These are phyloP conservation scores for Opisthocomus hoazin DNA, from an alignment of 2,113 vertebrate genomes.

Conservation along the genomic window DNA sequence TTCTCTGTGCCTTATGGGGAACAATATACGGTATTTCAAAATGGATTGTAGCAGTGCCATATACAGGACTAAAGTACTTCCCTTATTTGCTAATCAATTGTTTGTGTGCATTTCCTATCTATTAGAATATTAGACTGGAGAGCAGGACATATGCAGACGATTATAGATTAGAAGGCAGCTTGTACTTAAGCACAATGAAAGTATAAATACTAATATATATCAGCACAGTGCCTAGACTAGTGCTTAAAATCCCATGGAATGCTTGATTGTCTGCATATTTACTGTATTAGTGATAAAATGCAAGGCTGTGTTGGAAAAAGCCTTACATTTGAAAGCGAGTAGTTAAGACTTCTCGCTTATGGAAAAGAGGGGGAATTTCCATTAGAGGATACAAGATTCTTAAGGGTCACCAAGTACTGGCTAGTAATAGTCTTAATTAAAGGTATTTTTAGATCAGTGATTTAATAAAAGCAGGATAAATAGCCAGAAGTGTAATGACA, in stretches of 20 bases:
- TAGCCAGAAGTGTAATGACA: not conserved
- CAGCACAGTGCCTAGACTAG: not conserved
- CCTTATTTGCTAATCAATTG: not conserved
- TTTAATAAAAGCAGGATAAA: not conserved
- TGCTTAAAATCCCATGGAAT: not conserved
- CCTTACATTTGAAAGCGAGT: not conserved
- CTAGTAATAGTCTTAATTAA: not conserved
- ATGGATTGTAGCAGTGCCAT: not conserved
- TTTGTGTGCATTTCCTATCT: not conserved
- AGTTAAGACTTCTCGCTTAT: not conserved
- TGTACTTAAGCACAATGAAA: not conserved
- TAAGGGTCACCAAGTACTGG: not conserved
- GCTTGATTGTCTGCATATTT: not conserved
- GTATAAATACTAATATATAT: not conserved
- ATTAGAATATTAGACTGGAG: not conserved
- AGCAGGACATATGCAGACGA: not conserved
- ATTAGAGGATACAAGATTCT: not conserved
- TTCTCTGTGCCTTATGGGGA: not conserved
- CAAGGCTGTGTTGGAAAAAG: not conserved
- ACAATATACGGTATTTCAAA: not conserved
- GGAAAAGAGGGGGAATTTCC: not conserved
- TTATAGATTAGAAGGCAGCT: not conserved
- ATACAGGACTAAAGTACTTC: not conserved
- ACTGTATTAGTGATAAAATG: not conserved
- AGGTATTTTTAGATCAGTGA: not conserved